Percentiles rank a stretch among this genome's conserved stretches.
Evolutionary conservation across 2,888 invertebrate species (phyloP).

Genomic region (Agrotis exclamationis): DNA sequence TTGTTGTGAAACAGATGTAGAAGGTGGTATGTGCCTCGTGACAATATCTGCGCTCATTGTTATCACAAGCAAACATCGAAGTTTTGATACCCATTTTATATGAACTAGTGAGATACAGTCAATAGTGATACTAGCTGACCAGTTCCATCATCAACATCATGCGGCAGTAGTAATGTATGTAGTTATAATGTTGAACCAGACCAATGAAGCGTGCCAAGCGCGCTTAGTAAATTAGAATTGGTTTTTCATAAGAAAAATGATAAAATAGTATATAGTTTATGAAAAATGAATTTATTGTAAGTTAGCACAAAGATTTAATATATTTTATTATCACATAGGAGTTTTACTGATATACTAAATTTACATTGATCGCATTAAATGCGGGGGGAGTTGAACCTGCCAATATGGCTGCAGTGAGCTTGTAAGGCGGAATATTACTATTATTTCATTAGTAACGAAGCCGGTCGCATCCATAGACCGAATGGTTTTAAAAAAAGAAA

Average conservation of each 20-base stretch:
- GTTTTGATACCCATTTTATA: conserved; percentile 77
- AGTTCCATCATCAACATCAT: conserved; percentile 72
- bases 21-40: conserved; percentile 75
- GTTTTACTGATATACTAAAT: conserved; percentile 90
- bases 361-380: conserved; percentile 88
- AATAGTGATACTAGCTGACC: conserved; percentile 73
- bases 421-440: conserved; percentile 68
- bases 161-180: conserved; percentile 72
- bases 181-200: conserved; percentile 82
- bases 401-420: conserved; percentile 82
- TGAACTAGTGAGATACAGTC: conserved; percentile 73
- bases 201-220: conserved; percentile 89
- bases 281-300: conserved; percentile 90
- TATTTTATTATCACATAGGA: conserved; percentile 91
- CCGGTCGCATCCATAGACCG: conserved; percentile 52
- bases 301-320: conserved; percentile 92
- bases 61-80: conserved; percentile 81
- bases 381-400: conserved; percentile 81
- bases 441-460: conserved; percentile 52
- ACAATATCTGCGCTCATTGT: conserved; percentile 79
- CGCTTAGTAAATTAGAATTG: conserved; percentile 85
- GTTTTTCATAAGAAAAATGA: conserved; percentile 82
- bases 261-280: conserved; percentile 88
- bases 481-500: conserved; percentile 9
- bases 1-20: conserved; percentile 30